Evolutionary conservation across 2,888 invertebrate species (phyloP).

Genomic region (Apantesis nais): DNA sequence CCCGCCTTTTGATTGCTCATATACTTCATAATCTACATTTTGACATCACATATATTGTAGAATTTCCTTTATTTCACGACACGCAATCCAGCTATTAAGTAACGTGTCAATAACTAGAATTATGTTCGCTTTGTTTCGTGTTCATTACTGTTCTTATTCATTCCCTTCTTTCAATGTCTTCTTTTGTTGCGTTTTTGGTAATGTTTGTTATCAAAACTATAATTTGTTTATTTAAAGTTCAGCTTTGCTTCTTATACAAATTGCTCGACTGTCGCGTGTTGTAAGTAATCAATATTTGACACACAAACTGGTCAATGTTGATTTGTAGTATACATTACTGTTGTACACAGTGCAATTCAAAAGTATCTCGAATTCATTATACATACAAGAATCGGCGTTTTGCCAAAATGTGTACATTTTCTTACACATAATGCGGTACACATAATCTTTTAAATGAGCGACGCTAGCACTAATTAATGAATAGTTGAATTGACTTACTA

Average conservation of each 20-base stretch:
- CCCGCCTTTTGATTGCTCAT: constrained; percentile 32
- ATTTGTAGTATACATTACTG: not conserved
- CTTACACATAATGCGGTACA: not conserved
- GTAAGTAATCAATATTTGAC: not conserved
- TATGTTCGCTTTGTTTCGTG: constrained; percentile 39
- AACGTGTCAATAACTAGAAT: constrained; percentile 67
- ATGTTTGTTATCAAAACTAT: constrained; percentile 18
- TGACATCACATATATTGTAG: constrained; percentile 56
- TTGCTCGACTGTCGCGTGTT: not conserved
- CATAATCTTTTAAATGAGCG: not conserved
- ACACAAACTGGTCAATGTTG: not conserved
- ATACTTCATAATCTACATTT: constrained; percentile 29
- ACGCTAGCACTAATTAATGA: not conserved
- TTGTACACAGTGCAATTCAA: not conserved
- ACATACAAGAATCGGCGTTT: not conserved
- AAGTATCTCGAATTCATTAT: not conserved
- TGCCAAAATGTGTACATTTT: not conserved
- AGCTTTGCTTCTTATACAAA: not conserved
- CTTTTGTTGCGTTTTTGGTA: constrained; percentile 24
- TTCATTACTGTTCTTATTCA: constrained; percentile 41
- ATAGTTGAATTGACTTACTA: not conserved
- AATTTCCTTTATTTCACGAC: constrained; percentile 63
- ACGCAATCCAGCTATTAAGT: constrained; percentile 72
- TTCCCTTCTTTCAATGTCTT: constrained; percentile 21
- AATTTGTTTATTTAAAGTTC: constrained; percentile 12